phyloP scores from a whole-genome alignment of 2,113 vertebrate species.

The Sprattus sprattus region DNA sequence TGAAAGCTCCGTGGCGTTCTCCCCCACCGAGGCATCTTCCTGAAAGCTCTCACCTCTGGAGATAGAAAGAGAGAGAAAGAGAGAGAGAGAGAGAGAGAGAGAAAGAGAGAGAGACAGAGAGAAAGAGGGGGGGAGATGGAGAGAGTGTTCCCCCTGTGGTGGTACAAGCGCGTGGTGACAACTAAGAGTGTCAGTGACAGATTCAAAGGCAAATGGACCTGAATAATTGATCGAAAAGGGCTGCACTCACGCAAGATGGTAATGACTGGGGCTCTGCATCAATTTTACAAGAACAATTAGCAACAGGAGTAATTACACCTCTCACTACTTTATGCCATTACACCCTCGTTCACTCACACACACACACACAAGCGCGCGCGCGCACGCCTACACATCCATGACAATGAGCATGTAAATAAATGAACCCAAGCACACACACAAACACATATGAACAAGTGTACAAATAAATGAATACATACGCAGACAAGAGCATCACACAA shows the following conservation, averaged over 20 bases:
- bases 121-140: neutral
- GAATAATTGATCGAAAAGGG: constrained; percentile 65
- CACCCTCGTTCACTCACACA: constrained; percentile 22
- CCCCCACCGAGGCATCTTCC: constrained; percentile 51
- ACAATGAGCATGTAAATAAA: neutral
- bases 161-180: constrained; percentile 54
- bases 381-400: neutral
- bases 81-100: neutral
- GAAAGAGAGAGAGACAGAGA: neutral
- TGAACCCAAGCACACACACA: neutral
- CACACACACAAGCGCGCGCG: neutral
- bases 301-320: constrained; percentile 70
- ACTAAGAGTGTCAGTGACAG: constrained; percentile 54
- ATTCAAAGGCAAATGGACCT: constrained; percentile 62
- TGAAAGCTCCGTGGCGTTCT: constrained; percentile 55
- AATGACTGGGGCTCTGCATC: constrained; percentile 53
- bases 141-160: constrained; percentile 43
- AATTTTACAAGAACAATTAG: constrained; percentile 67
- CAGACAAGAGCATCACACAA: neutral
- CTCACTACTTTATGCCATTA: constrained; percentile 60
- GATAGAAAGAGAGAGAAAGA: neutral
- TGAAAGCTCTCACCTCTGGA: constrained; percentile 54
- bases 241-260: constrained; percentile 49
- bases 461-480: constrained; percentile 30
- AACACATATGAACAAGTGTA: constrained; percentile 2